Evolutionary conservation across 2,888 invertebrate genomes (phyloP).

Genomic region (Campaea margaritaria): DNA sequence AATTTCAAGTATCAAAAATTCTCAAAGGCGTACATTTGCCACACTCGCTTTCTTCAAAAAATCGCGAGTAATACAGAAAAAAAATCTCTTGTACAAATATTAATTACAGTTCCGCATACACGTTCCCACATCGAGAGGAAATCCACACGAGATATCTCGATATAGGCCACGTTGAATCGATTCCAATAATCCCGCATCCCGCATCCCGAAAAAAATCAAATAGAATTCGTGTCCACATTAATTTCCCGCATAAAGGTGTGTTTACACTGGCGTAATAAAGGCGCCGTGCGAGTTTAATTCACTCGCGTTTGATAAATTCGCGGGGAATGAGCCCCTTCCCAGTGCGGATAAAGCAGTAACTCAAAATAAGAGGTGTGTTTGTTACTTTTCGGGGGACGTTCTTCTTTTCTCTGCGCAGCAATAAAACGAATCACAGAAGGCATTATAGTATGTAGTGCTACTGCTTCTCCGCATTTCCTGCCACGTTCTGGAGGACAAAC

Average conservation of each 20-base stretch:
- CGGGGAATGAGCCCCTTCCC: slow-evolving; percentile 3
- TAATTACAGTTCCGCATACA: slow-evolving; percentile 19
- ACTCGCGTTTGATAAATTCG: slow-evolving; percentile 22
- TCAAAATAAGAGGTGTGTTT: slow-evolving; percentile 19
- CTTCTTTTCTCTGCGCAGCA: background rate
- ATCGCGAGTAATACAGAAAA: background rate
- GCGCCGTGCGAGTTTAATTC: slow-evolving; percentile 6
- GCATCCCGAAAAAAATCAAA: slow-evolving; percentile 28
- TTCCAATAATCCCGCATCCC: slow-evolving; percentile 12
- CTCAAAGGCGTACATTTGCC: no score
- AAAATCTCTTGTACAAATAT: slow-evolving; percentile 22
- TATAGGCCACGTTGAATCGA: slow-evolving; percentile 1
- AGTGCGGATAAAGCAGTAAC: slow-evolving; percentile 16
- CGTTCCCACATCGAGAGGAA: slow-evolving; percentile 11
- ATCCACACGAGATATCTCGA: background rate
- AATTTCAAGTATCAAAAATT: no score
- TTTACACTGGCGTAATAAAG: slow-evolving; percentile 34
- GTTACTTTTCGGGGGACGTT: slow-evolving; percentile 1
- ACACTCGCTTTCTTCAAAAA: no score
- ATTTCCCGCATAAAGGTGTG: slow-evolving; percentile 36
- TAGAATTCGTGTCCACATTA: slow-evolving; percentile 35
- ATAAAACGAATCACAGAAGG: no score
- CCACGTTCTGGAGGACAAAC: no score
- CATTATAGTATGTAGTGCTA: no score
- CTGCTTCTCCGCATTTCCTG: no score